Conservation (phyloP, 2,888 invertebrate species). For the Cryptus armator region DNA sequence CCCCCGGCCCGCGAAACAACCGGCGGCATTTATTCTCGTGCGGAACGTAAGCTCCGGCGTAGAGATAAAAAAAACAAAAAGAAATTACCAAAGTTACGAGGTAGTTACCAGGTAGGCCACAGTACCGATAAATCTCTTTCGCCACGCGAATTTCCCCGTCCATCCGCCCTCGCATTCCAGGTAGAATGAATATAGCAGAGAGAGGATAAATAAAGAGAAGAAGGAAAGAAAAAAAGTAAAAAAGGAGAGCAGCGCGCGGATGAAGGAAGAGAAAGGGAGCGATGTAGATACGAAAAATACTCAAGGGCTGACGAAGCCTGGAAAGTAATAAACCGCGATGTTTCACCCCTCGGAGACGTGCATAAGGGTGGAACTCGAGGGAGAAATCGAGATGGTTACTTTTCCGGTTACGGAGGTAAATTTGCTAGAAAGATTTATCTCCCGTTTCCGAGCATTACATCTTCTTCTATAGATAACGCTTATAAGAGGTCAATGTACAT, state of each 20-base stretch:
- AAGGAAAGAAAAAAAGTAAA: not conserved
- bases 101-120: constrained; percentile 70
- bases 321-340: constrained; percentile 66
- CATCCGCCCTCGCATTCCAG: not conserved
- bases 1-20: constrained; percentile 24
- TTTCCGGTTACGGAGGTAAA: constrained; percentile 64
- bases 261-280: constrained; percentile 13
- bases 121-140: constrained; percentile 73
- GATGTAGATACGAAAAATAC: constrained; percentile 6
- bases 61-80: constrained; percentile 40
- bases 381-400: constrained; percentile 44
- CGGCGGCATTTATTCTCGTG: constrained; percentile 42
- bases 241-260: not conserved
- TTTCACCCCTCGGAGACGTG: constrained; percentile 45
- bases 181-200: constrained; percentile 19
- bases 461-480: constrained; percentile 2
- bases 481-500: constrained; percentile 35
- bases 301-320: constrained; percentile 33
- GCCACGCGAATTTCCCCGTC: constrained; percentile 54
- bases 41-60: constrained; percentile 29
- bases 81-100: constrained; percentile 66
- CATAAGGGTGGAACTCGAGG: constrained; percentile 23
- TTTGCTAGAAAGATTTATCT: constrained; percentile 61
- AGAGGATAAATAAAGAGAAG: constrained; percentile 19
- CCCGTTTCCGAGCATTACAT: not conserved